A percentile compares a stretch with the other conserved stretches of the same genome.
phyloP scores from a whole-genome alignment of 2,888 invertebrate species.

The Philhelius pedissequus region DNA sequence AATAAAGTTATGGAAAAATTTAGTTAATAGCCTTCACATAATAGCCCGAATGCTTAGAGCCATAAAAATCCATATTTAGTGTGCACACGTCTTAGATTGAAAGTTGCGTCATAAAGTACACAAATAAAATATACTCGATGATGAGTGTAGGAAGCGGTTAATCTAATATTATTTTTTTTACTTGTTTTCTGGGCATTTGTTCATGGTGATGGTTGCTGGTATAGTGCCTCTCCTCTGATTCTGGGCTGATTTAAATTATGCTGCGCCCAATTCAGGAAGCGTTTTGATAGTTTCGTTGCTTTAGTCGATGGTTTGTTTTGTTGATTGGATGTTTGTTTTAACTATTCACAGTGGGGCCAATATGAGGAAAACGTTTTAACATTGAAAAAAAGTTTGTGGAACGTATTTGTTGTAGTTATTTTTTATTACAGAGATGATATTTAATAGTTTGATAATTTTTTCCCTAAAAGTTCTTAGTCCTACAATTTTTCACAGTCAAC shows the following conservation, averaged over 20 bases:
- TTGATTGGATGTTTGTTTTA: not conserved
- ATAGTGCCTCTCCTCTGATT: too few species aligned
- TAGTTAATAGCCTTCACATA: slow-evolving; percentile 50
- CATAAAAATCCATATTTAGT: slow-evolving; percentile 38
- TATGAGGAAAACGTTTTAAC: not conserved
- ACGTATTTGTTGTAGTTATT: too few species aligned
- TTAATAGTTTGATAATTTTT: too few species aligned
- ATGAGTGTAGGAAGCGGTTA: slow-evolving; percentile 49
- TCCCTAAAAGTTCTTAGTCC: too few species aligned
- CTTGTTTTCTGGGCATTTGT: not conserved
- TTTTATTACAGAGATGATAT: too few species aligned
- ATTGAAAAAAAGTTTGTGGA: not conserved
- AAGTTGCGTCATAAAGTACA: slow-evolving; percentile 5
- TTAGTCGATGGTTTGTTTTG: slow-evolving; percentile 11
- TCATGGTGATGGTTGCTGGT: not conserved
- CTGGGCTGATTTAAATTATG: not conserved
- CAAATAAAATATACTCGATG: not conserved
- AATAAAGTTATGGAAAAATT: slow-evolving; percentile 47
- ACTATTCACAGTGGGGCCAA: not conserved
- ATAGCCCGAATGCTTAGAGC: slow-evolving; percentile 30
- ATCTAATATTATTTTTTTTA: too few species aligned
- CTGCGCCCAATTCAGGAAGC: slow-evolving; percentile 54
- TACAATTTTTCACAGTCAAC: too few species aligned
- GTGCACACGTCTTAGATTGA: slow-evolving; percentile 33
- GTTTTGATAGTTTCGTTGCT: slow-evolving; percentile 7